Evolutionary conservation across 2,797 vertebrate species (phyloP).

Genomic region (Labroides dimidiatus): DNA sequence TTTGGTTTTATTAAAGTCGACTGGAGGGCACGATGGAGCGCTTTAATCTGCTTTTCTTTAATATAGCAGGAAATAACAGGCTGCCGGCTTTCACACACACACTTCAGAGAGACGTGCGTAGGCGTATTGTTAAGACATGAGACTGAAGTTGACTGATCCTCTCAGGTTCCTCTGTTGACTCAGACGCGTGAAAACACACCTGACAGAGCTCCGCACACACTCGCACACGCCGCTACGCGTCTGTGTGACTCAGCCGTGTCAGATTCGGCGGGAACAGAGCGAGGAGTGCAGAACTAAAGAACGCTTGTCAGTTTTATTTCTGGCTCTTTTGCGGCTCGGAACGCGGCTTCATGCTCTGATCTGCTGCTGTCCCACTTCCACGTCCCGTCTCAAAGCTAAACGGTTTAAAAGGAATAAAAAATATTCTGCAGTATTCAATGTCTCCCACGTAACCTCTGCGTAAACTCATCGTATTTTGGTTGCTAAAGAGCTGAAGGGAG

Average conservation of each 20-base stretch:
- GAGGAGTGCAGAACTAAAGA: conserved; percentile 13
- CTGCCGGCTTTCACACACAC: no score
- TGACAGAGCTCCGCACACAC: conserved; percentile 12
- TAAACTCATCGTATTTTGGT: background rate
- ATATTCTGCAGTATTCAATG: background rate
- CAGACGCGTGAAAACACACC: conserved; percentile 13
- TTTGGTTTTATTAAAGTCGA: conserved; percentile 20
- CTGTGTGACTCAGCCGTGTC: conserved; percentile 69
- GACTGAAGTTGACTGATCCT: conserved; percentile 49
- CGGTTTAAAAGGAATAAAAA: conserved; percentile 1
- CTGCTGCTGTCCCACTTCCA: conserved; percentile 52
- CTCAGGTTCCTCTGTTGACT: conserved; percentile 33
- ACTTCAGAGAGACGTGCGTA: no score
- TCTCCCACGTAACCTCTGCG: background rate
- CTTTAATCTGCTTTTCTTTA: no score
- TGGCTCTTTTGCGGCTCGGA: conserved; percentile 18
- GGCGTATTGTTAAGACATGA: conserved; percentile 48
- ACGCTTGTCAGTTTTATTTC: conserved; percentile 71
- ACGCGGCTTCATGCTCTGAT: conserved; percentile 52
- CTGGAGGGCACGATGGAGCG: no score
- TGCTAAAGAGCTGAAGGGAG: no score
- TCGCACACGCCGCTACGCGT: background rate
- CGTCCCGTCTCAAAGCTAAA: conserved; percentile 5
- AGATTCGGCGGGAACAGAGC: conserved; percentile 60
- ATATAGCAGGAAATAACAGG: no score